Percentiles rank a stretch among this genome's conserved stretches.
phyloP scores from a whole-genome alignment of 2,888 invertebrate genomes.

The Parnassius orleans region DNA sequence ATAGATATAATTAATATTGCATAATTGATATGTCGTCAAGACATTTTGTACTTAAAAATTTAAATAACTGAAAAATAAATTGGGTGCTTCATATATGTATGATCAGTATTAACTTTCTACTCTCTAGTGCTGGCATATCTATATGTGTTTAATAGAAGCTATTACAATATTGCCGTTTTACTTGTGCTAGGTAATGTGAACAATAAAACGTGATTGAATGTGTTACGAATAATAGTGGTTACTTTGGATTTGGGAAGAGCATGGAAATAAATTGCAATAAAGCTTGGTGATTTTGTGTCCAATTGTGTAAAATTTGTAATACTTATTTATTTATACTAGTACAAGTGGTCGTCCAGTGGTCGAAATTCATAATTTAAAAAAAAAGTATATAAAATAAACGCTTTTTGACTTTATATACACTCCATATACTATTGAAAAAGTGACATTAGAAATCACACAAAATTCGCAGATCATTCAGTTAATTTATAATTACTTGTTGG shows the following conservation, averaged over 20 bases:
- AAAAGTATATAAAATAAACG: too few species aligned
- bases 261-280: not conserved
- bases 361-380: too few species aligned
- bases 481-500: too few species aligned
- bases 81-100: conserved; percentile 27
- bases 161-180: conserved; percentile 3
- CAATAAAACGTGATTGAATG: not conserved
- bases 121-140: conserved; percentile 9
- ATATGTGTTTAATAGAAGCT: conserved; percentile 4
- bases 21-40: conserved; percentile 24
- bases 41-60: conserved; percentile 26
- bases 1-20: conserved; percentile 29
- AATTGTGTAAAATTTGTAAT: too few species aligned
- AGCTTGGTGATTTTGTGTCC: not conserved
- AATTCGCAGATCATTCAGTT: too few species aligned
- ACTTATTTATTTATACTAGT: too few species aligned
- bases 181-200: not conserved
- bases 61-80: conserved; percentile 17
- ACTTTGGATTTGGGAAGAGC: not conserved
- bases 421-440: too few species aligned
- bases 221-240: not conserved
- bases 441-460: too few species aligned
- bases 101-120: conserved; percentile 31
- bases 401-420: too few species aligned
- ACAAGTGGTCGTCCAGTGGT: too few species aligned